Percentiles rank a stretch among this genome's conserved stretches.
phyloP scores from a whole-genome alignment of 2,113 vertebrate species.

The Clupea harengus region DNA sequence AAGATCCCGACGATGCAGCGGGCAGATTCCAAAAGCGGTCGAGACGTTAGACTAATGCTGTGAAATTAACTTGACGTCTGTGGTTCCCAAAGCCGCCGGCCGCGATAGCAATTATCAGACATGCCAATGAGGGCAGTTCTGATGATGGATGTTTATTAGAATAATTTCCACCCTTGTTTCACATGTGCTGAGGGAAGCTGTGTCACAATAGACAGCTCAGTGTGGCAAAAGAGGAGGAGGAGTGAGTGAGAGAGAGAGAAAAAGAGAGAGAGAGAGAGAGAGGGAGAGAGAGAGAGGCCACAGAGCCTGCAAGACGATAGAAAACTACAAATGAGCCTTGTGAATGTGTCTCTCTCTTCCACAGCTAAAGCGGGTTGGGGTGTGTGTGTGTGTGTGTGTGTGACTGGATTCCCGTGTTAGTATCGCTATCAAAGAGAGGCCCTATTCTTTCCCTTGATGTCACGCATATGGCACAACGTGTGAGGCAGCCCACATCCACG shows the following conservation, averaged over 20 bases:
- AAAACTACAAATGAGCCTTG: not conserved
- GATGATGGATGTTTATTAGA: constrained; percentile 27
- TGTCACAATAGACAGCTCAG: constrained; percentile 11
- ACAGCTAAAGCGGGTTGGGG: not conserved
- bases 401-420: not conserved
- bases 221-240: not conserved
- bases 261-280: not conserved
- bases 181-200: not conserved
- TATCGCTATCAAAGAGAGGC: constrained; percentile 27
- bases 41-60: constrained; percentile 35
- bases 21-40: constrained; percentile 13
- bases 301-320: not conserved
- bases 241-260: constrained; percentile 3
- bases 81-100: constrained; percentile 29
- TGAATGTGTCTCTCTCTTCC: constrained; percentile 5
- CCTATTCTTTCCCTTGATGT: not conserved
- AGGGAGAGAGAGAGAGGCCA: not conserved
- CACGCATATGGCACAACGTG: constrained; percentile 28
- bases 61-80: constrained; percentile 43
- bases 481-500: not conserved
- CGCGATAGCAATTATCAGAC: constrained; percentile 41
- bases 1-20: not conserved
- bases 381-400: not conserved
- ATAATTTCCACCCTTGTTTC: constrained; percentile 28
- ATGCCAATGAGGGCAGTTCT: constrained; percentile 26